Conservation (phyloP, 1,140 invertebrate species). For the Ostrea denselamellosa region DNA sequence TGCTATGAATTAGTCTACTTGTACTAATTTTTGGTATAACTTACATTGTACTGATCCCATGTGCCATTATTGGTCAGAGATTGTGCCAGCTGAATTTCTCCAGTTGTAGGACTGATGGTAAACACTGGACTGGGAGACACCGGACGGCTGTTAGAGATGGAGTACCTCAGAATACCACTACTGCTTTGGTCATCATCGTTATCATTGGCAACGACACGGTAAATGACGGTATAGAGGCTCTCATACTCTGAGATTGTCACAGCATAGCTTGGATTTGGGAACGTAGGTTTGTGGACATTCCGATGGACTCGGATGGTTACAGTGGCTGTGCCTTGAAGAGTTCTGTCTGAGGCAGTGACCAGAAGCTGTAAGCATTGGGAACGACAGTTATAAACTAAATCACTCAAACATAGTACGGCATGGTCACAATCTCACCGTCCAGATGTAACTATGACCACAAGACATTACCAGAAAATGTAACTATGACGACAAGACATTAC, state of each 20-base stretch:
- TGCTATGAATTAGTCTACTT: neutral
- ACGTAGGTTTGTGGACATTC: conserved; percentile 92
- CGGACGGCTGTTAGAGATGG: conserved; percentile 46
- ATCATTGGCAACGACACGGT: conserved; percentile 59
- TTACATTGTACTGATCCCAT: conserved; percentile 59
- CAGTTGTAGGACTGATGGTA: conserved; percentile 58
- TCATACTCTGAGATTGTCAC: conserved; percentile 56
- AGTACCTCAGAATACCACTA: conserved; percentile 61
- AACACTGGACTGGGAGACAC: conserved; percentile 45
- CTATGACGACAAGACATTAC: neutral
- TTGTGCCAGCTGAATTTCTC: conserved; percentile 59
- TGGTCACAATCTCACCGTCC: neutral
- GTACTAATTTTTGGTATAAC: conserved; percentile 15
- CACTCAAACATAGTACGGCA: neutral
- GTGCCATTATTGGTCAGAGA: conserved; percentile 57
- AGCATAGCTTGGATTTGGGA: conserved; percentile 46
- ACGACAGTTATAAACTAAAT: neutral
- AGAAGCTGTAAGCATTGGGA: neutral
- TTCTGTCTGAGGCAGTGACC: neutral
- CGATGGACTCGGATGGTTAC: conserved; percentile 62
- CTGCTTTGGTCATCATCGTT: conserved; percentile 51
- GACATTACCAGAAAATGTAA: too few relatives aligned
- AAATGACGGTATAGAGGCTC: conserved; percentile 43
- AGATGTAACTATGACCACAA: neutral
- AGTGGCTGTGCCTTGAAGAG: conserved; percentile 45